phyloP scores from a whole-genome alignment of 2,797 vertebrate genomes.

The Crocidura indochinensis region DNA sequence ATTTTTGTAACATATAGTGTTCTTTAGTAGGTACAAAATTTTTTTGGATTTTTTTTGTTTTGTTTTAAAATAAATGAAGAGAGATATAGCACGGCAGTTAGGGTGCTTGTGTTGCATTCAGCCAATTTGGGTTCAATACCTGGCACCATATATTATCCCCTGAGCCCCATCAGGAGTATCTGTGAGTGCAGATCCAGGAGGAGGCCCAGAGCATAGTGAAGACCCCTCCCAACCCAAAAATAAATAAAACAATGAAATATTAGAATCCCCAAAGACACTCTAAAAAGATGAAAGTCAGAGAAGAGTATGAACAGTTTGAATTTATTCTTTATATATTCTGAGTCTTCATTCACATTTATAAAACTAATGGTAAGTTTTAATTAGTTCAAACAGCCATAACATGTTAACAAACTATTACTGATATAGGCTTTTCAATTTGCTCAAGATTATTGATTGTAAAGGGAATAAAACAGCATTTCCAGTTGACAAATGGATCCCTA shows the following conservation, averaged over 20 bases:
- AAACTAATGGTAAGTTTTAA: constrained; percentile 39
- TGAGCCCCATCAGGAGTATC: no score
- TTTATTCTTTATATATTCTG: background rate
- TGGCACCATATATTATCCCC: no score
- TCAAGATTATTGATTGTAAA: constrained; percentile 85
- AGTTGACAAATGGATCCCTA: constrained; percentile 93
- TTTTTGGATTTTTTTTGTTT: no score
- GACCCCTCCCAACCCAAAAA: no score
- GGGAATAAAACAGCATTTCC: constrained; percentile 92
- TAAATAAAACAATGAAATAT: no score
- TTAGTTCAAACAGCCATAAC: constrained; percentile 53
- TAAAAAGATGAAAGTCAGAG: background rate
- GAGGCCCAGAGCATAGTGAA: no score
- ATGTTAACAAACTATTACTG: constrained; percentile 84
- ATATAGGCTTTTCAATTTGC: constrained; percentile 82
- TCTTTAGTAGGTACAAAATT: no score
- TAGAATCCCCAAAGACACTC: background rate
- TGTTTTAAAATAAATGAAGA: background rate
- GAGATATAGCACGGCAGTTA: background rate
- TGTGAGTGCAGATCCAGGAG: no score
- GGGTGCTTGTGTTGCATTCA: background rate
- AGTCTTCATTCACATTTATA: background rate
- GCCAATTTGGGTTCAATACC: background rate
- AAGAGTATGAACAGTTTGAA: no score
- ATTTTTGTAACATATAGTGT: no score